These are phyloP conservation scores for Clarias macrocephalus DNA, from an alignment of 2,113 vertebrate genomes.

Conservation along the genomic window DNA sequence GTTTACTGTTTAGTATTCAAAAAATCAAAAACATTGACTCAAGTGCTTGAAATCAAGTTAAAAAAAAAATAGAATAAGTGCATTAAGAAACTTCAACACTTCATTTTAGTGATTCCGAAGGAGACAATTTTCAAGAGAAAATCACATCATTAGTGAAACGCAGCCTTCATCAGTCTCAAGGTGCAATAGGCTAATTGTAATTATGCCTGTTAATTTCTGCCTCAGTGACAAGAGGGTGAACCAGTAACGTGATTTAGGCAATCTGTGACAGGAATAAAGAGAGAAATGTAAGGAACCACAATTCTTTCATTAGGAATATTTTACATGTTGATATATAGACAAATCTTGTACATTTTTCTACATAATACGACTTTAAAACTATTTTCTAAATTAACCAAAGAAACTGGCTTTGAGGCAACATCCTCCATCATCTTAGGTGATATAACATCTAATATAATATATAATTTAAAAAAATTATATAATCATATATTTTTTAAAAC, in stretches of 20 bases:
- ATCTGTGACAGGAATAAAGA: background rate
- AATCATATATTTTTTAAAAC: too few species aligned
- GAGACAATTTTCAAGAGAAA: conserved; percentile 22
- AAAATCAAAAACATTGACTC: background rate
- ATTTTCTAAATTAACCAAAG: background rate
- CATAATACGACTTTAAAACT: background rate
- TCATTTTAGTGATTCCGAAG: background rate
- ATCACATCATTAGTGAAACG: conserved; percentile 17
- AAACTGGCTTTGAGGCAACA: background rate
- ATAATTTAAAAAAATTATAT: background rate
- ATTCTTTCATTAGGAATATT: background rate
- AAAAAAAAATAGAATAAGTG: background rate
- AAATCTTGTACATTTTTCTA: background rate
- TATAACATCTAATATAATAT: background rate
- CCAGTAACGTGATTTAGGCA: background rate
- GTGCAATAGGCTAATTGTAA: conserved; percentile 21
- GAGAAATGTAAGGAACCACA: background rate
- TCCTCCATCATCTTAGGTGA: background rate
- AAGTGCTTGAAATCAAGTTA: background rate
- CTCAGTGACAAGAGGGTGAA: background rate
- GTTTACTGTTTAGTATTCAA: background rate
- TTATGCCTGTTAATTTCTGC: conserved; percentile 16
- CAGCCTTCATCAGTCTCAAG: conserved; percentile 11
- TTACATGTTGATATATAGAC: background rate
- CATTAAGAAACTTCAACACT: background rate